Base-by-base conservation (phyloP, 2,888 invertebrate genomes). In the Perizoma flavofasciatum region DNA sequence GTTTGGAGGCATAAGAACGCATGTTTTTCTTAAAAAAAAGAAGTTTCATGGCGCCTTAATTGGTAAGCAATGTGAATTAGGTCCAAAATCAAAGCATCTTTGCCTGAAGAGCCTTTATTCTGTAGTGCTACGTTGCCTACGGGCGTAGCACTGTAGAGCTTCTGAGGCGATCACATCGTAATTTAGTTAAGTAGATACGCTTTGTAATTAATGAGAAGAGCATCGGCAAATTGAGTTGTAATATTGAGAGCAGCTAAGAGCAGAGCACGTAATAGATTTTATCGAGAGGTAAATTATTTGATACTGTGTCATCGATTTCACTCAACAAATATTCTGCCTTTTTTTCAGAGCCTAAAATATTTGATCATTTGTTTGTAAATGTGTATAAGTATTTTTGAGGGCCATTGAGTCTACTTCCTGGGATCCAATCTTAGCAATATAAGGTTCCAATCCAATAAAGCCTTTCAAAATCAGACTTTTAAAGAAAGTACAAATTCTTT, bases 181-280 rank as follows among this genome's bases (percentile, higher is more conserved):
- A 68, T 61, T 41, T 60, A 60, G 59, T 64, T 62, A 52, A 41
- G 40, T 41, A 65, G 50, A 39, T 56, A 56, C 52, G 62, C 63
- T 66, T 64, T 60, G 55, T 63, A 60, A 62, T 63, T 58, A 63
- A 55, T 54, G 52, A 34, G 47, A 57, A 52, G 43, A 61, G 47
- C 49, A 56, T 50, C 57, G 50, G 8, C 39, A 55, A 58, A 63
- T 62, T 49, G 56, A 56, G 52, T 57, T 48, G 47, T 57, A 45
- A 53, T 53, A 60, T 57, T 50, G 48, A 60, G 53, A 54, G 54
- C 41, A 53, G 45, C 59, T 55, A 43, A 45, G 53, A 57, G 59
- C 22, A 39, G 33, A 43, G 11, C 45, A 55, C 22, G 40, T 52
- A 53, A 33, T 43, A 41, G 7, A 54, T 47, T 55, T 48, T 40